These are phyloP conservation scores for Porphyrio hochstetteri DNA, from an alignment of 2,113 vertebrate genomes.

Conservation along the genomic window DNA sequence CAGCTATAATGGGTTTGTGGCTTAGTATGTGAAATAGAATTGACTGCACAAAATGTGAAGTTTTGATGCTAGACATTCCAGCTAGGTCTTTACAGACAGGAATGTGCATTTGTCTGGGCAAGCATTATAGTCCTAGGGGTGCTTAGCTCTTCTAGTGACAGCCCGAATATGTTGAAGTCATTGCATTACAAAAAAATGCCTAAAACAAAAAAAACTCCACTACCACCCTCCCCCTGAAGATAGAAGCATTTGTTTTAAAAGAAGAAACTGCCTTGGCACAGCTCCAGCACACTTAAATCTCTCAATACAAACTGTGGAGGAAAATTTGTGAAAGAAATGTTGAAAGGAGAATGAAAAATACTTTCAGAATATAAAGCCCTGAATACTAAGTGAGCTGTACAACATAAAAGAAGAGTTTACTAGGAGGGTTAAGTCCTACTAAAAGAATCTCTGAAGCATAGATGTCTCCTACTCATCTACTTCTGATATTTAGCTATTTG, in stretches of 20 bases:
- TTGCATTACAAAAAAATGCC: background rate
- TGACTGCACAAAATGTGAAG: constrained; percentile 75
- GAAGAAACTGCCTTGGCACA: background rate
- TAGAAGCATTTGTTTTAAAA: background rate
- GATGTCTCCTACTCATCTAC: background rate
- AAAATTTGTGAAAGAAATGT: background rate
- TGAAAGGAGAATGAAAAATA: background rate
- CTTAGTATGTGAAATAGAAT: constrained; percentile 73
- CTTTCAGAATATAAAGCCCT: background rate
- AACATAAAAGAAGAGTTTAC: background rate
- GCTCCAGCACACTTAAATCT: background rate
- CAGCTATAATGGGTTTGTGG: constrained; percentile 64
- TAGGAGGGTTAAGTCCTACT: background rate
- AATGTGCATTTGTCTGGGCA: constrained; percentile 83
- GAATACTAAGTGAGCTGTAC: background rate
- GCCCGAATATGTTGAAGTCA: constrained; percentile 23
- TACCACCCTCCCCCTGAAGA: background rate
- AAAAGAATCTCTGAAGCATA: background rate
- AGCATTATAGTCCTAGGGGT: constrained; percentile 67
- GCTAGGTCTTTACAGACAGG: constrained; percentile 75
- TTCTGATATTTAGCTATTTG: background rate
- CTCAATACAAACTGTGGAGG: background rate
- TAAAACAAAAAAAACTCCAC: too few species aligned
- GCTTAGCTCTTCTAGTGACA: constrained; percentile 67
- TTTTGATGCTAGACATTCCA: constrained; percentile 81